Percentiles rank a stretch among this genome's conserved stretches.
Conservation (phyloP, 2,888 invertebrate species). For the Tenthredo distinguenda region DNA sequence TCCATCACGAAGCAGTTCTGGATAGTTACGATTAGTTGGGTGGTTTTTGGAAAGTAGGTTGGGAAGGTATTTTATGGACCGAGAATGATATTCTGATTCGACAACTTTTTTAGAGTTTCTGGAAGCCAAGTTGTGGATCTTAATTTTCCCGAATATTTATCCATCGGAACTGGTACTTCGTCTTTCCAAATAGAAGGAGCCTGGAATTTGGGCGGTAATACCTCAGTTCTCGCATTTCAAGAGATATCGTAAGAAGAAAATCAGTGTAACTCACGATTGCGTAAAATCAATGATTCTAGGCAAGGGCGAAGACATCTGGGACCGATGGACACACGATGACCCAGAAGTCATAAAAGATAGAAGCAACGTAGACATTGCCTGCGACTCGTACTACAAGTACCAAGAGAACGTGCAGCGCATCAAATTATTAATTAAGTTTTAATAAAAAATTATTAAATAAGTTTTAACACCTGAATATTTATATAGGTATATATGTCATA, state of each 20-base stretch:
- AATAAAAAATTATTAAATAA: no score
- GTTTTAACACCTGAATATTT: no score
- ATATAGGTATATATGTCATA: no score
- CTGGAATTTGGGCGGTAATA: no score
- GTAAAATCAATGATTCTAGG: not conserved
- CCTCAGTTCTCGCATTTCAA: no score
- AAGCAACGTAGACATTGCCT: not conserved
- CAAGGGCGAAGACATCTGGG: conserved; percentile 21
- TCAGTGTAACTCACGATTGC: no score
- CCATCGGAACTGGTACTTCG: conserved; percentile 65
- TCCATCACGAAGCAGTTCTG: conserved; percentile 85
- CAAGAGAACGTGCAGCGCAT: not conserved
- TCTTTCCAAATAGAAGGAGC: conserved; percentile 82
- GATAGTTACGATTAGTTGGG: not conserved
- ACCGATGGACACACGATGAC: not conserved
- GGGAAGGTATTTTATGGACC: not conserved
- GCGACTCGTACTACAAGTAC: conserved; percentile 21
- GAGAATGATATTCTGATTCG: not conserved
- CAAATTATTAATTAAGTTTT: no score
- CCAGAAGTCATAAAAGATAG: not conserved
- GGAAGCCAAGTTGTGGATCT: not conserved
- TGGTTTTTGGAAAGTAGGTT: not conserved
- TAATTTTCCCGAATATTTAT: conserved; percentile 63
- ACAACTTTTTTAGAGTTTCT: not conserved
- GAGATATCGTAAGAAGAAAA: no score